Evolutionary conservation across 2,113 vertebrate genomes (phyloP), one percentile per base, ranked within the genome.

Genomic region (Polypterus bichir): DNA sequence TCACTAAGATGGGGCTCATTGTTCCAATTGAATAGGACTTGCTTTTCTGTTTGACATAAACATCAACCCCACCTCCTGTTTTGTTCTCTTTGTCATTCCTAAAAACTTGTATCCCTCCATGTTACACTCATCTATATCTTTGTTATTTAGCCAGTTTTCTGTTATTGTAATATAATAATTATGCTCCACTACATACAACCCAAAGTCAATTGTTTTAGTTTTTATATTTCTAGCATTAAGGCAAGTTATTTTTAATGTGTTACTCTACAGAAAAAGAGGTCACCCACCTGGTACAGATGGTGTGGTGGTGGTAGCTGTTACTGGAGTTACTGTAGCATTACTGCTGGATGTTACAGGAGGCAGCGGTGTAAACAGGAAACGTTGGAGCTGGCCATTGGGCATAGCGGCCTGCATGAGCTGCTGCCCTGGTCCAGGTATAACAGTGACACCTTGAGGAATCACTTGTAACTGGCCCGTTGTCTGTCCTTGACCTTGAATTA

Each of bases 321-420:
- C 79, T 1, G 81, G 68, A 7, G 82, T 80, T n/a, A 82, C 79
- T 1, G 77, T 68, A 8, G 80, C 83, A 47, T 77, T 72, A 66
- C 78, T 65, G 44, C 85, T 56, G 1, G 80, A 66, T 48, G 89
- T 78, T 48, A 87, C 79, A 4, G 91, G 82, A 48, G 89, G 71
- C 44, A 95, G 57, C 0, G 96, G 94, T 5, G 95, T 98, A 75
- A 99, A 99, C 65, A 99, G 91, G 80, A 99, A 99, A 44, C 96
- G 90, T 68, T 99, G 96, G 60, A 98, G 88, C 55, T 94, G 93
- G 54, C 96, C 96, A 57, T 94, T 97, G 49, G 96, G 96, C 92
- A 99, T 95, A 5, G 94, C 94, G 9, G 96, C 96, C 79, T 99
- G 96, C 96, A 99, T 99, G 4, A 99, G 83, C 73, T 99, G 96